These are phyloP conservation scores for Albula goreensis DNA, from an alignment of 2,113 vertebrate genomes.

Conservation along the genomic window DNA sequence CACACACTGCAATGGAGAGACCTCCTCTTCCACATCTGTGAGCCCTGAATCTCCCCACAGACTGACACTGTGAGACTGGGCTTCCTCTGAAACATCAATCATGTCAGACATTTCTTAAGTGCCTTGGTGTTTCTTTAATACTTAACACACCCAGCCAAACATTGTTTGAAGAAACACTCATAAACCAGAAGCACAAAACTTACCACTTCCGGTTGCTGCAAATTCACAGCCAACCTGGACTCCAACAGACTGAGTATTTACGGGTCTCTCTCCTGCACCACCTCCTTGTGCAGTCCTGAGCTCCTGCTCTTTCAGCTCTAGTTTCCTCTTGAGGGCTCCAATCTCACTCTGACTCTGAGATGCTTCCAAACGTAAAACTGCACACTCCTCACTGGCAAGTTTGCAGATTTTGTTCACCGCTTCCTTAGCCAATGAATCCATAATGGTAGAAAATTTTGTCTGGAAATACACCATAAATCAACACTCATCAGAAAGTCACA, in stretches of 20 bases:
- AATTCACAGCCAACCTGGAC: neutral
- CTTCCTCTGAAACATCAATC: conserved; percentile 37
- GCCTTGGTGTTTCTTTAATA: too few species aligned
- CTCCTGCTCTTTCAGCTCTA: conserved; percentile 38
- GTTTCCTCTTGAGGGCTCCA: neutral
- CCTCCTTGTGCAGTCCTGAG: neutral
- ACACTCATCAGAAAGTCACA: too few species aligned
- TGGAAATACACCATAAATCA: neutral
- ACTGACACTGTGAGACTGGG: conserved; percentile 50
- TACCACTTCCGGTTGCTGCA: neutral
- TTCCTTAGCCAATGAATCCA: conserved; percentile 58
- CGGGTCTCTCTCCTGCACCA: neutral
- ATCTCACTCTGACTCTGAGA: neutral
- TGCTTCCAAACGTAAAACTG: conserved; percentile 53
- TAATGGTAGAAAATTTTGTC: conserved; percentile 51
- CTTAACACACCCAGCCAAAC: too few species aligned
- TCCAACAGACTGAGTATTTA: neutral
- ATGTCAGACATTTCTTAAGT: neutral
- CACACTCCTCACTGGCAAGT: conserved; percentile 55
- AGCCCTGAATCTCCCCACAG: conserved; percentile 52
- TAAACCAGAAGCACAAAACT: neutral
- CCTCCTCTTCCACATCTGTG: conserved; percentile 20
- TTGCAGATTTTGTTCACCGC: conserved; percentile 60
- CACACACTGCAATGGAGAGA: conserved; percentile 6
- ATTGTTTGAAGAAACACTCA: too few species aligned